Base-by-base conservation (phyloP, 2,113 vertebrate species). In the Xerus inauris region DNA sequence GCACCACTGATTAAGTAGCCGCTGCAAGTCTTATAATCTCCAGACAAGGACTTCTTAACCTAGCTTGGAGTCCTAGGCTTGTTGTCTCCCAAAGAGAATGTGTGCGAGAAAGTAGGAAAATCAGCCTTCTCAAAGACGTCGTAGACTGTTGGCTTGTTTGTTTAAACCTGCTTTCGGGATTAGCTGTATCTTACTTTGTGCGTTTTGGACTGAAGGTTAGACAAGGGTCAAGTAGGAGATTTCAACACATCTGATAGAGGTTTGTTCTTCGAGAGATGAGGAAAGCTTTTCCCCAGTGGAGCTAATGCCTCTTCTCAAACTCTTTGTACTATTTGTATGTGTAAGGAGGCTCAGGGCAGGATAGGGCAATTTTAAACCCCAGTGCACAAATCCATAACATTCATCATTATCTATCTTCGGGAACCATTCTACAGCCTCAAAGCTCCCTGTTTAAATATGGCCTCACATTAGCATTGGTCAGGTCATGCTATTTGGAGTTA, bases 161-260 rank as follows among this genome's bases (percentile, higher is more conserved):
- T 97, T 98, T 98, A 98, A 98, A 98, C 95, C 94, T 97, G 32
- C 97, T 98, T 98, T 97, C 97, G 93, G 98, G 98, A 99, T 99
- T 98, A 99, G 95, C 93, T 95, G 80, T 97, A 94, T 98, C 97
- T 97, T 96, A 97, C 96, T 98, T 98, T 97, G 94, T 98, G 93
- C 90, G 0, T 98, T 97, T 96, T 94, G 96, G 97, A 96, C 95
- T 96, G 97, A 98, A 98, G 98, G 98, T 98, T 98, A 98, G 97
- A 87, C 93, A 96, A 97, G 98, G 98, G 98, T 99, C 98, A 99
- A 98, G 98, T 98, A 98, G 98, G 98, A 94, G 91, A 98, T 98
- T 98, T 98, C 98, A 98, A 83, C 98, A 97, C 98, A 97, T 98
- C 98, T 98, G 97, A 98, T 96, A 94, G 87, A 95, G 94, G 96